A percentile compares a stretch with the other conserved stretches of the same genome.
Conservation (phyloP, 2,888 invertebrate genomes). For the Perizoma affinitatum region DNA sequence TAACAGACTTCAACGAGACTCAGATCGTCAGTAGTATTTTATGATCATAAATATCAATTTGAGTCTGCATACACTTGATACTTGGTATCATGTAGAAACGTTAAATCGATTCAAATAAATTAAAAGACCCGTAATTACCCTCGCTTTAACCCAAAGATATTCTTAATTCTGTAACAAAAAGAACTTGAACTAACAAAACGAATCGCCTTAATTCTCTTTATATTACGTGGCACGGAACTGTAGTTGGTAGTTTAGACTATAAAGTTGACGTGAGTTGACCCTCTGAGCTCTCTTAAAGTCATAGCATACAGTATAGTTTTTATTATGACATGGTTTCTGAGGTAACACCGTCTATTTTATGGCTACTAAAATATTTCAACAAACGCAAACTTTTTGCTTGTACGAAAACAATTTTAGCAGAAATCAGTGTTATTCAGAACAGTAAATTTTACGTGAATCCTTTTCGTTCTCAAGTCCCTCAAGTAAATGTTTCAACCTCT, state of each 20-base stretch:
- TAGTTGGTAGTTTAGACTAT: slow-evolving; percentile 55
- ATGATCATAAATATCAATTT: too few relatives aligned
- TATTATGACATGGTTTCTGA: slow-evolving; percentile 51
- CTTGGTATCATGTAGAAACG: too few relatives aligned
- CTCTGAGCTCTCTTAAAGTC: slow-evolving; percentile 52
- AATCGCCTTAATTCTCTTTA: slow-evolving; percentile 31
- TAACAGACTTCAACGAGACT: too few relatives aligned
- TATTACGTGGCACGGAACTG: slow-evolving; percentile 47
- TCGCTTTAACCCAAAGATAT: slow-evolving; percentile 17
- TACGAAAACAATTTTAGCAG: slow-evolving; percentile 49
- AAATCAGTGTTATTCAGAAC: background rate
- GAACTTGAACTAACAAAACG: slow-evolving; percentile 29
- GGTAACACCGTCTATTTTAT: slow-evolving; percentile 62
- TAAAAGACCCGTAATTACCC: slow-evolving; percentile 5
- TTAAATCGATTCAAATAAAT: slow-evolving; percentile 1
- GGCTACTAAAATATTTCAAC: slow-evolving; percentile 56
- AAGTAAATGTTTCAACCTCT: too few relatives aligned
- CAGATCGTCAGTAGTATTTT: too few relatives aligned
- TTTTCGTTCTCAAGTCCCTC: too few relatives aligned
- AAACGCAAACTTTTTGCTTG: slow-evolving; percentile 59
- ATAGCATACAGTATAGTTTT: slow-evolving; percentile 11
- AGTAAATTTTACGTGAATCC: too few relatives aligned
- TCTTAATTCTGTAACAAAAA: slow-evolving; percentile 25
- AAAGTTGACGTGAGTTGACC: slow-evolving; percentile 61
- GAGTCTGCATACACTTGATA: too few relatives aligned